Percentiles rank a stretch among this genome's conserved stretches.
Evolutionary conservation across 1,140 invertebrate genomes (phyloP).

Genomic region (Psilanteris sp.): DNA sequence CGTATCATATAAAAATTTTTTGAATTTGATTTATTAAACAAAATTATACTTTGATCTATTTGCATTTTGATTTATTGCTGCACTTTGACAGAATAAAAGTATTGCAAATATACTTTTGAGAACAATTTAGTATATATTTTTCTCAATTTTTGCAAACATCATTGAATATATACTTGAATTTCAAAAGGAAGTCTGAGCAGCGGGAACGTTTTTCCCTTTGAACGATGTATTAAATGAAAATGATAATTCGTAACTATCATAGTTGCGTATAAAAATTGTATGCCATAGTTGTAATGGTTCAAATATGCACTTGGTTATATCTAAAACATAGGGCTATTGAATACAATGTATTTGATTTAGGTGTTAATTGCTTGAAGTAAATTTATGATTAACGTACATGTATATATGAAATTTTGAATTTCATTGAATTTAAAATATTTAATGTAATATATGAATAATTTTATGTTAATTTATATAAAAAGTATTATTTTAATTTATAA

Average conservation of each 20-base stretch:
- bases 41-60: constrained; percentile 42
- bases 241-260: constrained; percentile 35
- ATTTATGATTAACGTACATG: constrained; percentile 1
- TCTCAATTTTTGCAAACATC: constrained; percentile 30
- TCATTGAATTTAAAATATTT: constrained; percentile 1
- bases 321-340: constrained; percentile 39
- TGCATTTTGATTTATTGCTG: constrained; percentile 59
- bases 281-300: constrained; percentile 44
- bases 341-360: constrained; percentile 29
- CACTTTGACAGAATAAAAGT: constrained; percentile 58
- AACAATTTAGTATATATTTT: constrained; percentile 35
- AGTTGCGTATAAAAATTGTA: constrained; percentile 34
- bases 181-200: constrained; percentile 61
- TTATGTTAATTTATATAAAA: too few relatives aligned
- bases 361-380: constrained; percentile 28
- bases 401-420: constrained; percentile 14
- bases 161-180: constrained; percentile 47
- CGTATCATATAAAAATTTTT: constrained; percentile 21
- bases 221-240: constrained; percentile 35
- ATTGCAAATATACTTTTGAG: constrained; percentile 38
- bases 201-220: constrained; percentile 58
- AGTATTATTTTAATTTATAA: too few relatives aligned
- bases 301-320: constrained; percentile 66
- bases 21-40: constrained; percentile 15
- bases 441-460: too few relatives aligned